Evolutionary conservation across 2,888 invertebrate species (phyloP), one percentile per base, ranked within the genome.

Genomic region (Tetanocera ferruginea): DNA sequence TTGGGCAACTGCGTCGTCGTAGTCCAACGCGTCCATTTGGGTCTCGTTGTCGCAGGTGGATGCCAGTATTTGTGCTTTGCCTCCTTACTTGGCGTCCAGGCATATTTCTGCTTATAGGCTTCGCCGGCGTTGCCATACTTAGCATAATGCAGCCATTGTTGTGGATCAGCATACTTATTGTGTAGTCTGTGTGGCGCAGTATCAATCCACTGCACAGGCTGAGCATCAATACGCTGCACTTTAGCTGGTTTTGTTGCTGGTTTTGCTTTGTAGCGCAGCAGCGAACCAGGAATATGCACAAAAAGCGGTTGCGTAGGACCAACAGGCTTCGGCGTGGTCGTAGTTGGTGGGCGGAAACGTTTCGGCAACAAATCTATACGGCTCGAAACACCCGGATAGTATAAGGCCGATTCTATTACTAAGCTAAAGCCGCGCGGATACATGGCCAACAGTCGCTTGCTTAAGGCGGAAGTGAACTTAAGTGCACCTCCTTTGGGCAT

Each of bases 351-450:
- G 0, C 87, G 79, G 64, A 87, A 85, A 9, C 86, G 82, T 51
- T 87, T 88, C 0, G 89, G 88, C 73, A 87, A 84, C 17, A 88
- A 83, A 81, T 88, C 89, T 43, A 84, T 82, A 3, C 88, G 83
- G 23, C 81, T 83, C 2, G 85, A 76, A 3, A 86, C 86, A 64
- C 86, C 84, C 0, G 88, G 87, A 81, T 83, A 89, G 62, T 89
- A 88, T 11, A 83, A 37, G 5, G 88, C 88, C 28, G 84, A 81
- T 69, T 88, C 89, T 0, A 88, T 72, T 25, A 67, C 82, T 72
- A 87, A 83, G 23, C 77, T 73, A 1, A 87, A 77, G 0, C 88
- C 87, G 9, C 76, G 84, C 0, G 88, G 88, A 78, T 81, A 85
- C 3, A 69, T 55, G 0, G 86, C 84, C 31, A 88, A 76, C 0